phyloP scores from a whole-genome alignment of 2,888 invertebrate genomes.

The Mechanitis messenoides region DNA sequence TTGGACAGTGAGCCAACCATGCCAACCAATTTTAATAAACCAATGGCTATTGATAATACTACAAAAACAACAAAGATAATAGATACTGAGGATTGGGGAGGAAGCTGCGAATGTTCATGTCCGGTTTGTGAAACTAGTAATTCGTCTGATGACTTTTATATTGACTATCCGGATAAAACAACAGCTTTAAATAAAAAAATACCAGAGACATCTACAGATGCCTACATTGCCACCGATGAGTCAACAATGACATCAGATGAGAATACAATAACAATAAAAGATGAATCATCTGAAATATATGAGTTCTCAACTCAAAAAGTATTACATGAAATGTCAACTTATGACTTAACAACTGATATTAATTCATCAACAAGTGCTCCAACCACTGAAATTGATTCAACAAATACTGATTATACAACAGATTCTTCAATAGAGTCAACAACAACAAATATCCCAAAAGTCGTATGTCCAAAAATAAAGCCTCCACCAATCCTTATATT shows the following conservation, averaged over 20 bases:
- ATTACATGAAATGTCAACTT: constrained; percentile 8
- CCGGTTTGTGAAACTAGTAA: constrained; percentile 77
- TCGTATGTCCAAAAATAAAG: constrained; percentile 66
- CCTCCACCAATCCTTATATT: constrained; percentile 86
- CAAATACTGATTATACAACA: constrained; percentile 41
- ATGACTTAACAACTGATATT: constrained; percentile 23
- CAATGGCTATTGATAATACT: constrained; percentile 55
- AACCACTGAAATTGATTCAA: constrained; percentile 22
- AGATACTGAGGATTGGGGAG: constrained; percentile 69
- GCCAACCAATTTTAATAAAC: constrained; percentile 63
- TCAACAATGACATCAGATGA: constrained; percentile 28
- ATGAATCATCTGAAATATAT: constrained; percentile 1
- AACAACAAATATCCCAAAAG: constrained; percentile 48
- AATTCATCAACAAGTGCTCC: constrained; percentile 29
- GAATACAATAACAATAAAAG: neutral
- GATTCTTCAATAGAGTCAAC: constrained; percentile 36
- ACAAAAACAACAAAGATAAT: constrained; percentile 41
- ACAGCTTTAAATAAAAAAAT: constrained; percentile 28
- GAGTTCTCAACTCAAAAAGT: neutral
- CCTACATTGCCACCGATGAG: constrained; percentile 27
- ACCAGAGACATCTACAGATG: constrained; percentile 28
- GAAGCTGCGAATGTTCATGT: constrained; percentile 85
- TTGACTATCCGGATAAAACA: constrained; percentile 49
- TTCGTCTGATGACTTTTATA: constrained; percentile 57
- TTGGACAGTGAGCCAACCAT: constrained; percentile 60